phyloP scores from a whole-genome alignment of 2,888 invertebrate species.

The Eutolmus rufibarbis region DNA sequence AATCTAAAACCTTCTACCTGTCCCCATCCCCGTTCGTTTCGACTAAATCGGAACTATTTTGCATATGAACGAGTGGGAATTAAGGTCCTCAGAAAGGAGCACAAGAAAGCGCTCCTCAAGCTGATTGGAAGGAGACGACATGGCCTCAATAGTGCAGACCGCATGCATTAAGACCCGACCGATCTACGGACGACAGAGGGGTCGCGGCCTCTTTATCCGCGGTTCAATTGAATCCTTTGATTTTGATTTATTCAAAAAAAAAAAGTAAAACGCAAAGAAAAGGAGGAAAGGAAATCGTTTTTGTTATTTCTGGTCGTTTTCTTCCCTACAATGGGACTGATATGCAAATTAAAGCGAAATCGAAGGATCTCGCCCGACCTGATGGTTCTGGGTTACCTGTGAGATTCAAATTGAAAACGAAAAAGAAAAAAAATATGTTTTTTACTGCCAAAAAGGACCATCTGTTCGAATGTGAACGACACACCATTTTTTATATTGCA shows the following conservation, averaged over 20 bases:
- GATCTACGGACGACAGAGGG: background rate
- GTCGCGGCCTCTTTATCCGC: background rate
- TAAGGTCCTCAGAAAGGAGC: background rate
- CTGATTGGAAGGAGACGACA: background rate
- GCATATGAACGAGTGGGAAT: background rate
- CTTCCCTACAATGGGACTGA: background rate
- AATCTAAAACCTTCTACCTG: background rate
- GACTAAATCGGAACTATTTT: background rate
- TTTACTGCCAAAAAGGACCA: background rate
- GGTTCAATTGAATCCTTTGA: background rate
- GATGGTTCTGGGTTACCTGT: background rate
- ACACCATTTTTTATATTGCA: background rate
- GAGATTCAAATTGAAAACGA: background rate
- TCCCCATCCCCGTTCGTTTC: background rate
- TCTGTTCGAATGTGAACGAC: background rate
- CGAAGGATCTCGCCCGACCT: background rate
- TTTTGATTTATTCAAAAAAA: background rate
- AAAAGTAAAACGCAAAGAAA: background rate
- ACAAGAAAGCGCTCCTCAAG: background rate
- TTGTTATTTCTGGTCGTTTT: background rate
- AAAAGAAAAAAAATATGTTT: background rate
- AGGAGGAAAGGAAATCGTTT: background rate
- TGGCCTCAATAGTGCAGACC: background rate
- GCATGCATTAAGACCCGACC: background rate
- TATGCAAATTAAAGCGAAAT: background rate